Base-by-base conservation (phyloP, 2,888 invertebrate genomes). In the Atherix ibis region DNA sequence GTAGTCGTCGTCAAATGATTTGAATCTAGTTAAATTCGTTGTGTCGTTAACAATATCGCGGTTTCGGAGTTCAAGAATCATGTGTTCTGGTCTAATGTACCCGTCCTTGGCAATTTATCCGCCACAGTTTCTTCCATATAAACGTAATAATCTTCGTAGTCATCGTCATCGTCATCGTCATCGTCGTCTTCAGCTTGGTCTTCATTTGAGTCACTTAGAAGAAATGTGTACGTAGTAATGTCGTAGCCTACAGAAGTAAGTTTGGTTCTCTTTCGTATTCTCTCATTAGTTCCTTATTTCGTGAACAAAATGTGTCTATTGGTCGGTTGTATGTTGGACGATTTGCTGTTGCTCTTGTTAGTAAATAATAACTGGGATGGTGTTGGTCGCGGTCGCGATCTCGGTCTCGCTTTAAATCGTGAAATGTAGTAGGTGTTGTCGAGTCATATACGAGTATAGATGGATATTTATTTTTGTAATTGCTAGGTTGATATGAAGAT, bases 41-140 rank as follows among this genome's bases (percentile, higher is more conserved):
- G 32, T 36, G 2, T 35, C 43, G 19, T 36, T 33, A 22, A 33
- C 40, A 6, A 16, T 30, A 9, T 31, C 14, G 35, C 42, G 38
- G 36, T 43, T 39, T 18, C 44, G 38, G 12, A 48, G 28, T 17
- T 40, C 46, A 5, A 42, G 41, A 6, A 43, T 27, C 51, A 52
- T 54, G 29, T 48, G 47, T 46, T 57, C 54, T 0, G 55, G 54
- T 48, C 52, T 36, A 25, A 54, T 35, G 37, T 55, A 55, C 10
- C 53, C 56, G 44, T 57, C 54, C 32, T 45, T 44, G 38, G 55
- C 51, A 19, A 52, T 34, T 46, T 48, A 6, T 37, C 44, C 2
- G 42, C 37, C 2, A 46, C 30, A 13, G 32, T 33, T 2, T 31
- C 31, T 10, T 26, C 43, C 0, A 43, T 37, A 18, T 47, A 39